phyloP scores from a whole-genome alignment of 1,140 invertebrate species.

The Rhizoglyphus robini region DNA sequence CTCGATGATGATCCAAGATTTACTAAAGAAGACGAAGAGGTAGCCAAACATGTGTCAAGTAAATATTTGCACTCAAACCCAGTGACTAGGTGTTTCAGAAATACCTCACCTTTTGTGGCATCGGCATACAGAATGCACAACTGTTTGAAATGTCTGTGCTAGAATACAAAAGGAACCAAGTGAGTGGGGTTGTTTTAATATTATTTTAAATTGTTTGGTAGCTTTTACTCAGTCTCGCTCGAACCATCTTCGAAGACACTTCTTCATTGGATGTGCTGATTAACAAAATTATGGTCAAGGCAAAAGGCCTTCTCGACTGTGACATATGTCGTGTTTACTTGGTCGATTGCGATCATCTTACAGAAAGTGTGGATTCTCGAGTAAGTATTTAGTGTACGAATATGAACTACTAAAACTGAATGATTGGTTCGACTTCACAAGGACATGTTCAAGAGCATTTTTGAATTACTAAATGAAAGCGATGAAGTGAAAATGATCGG shows the following conservation, averaged over 20 bases:
- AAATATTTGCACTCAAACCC: background rate
- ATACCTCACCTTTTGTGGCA: conserved; percentile 90
- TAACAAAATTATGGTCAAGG: conserved; percentile 91
- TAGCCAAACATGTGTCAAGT: conserved; percentile 30
- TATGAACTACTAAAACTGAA: background rate
- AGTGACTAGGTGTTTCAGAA: conserved; percentile 45
- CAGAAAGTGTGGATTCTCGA: background rate
- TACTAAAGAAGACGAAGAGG: conserved; percentile 72
- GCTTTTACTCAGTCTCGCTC: conserved; percentile 68
- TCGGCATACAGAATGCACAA: conserved; percentile 92
- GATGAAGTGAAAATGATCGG: conserved; percentile 41
- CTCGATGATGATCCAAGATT: conserved; percentile 61
- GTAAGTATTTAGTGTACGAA: background rate
- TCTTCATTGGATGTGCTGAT: conserved; percentile 82
- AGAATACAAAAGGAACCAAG: conserved; percentile 85
- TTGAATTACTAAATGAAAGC: conserved; percentile 51
- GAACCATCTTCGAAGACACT: conserved; percentile 81
- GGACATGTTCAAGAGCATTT: conserved; percentile 56
- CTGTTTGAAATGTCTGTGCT: conserved; percentile 83
- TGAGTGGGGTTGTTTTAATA: conserved; percentile 27
- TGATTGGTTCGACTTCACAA: conserved; percentile 27
- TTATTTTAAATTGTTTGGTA: conserved; percentile 31
- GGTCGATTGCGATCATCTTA: conserved; percentile 50
- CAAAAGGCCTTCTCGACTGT: conserved; percentile 77
- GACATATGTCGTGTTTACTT: conserved; percentile 80